These are phyloP conservation scores for Coreoperca whiteheadi DNA, from an alignment of 2,113 vertebrate genomes.

Conservation along the genomic window DNA sequence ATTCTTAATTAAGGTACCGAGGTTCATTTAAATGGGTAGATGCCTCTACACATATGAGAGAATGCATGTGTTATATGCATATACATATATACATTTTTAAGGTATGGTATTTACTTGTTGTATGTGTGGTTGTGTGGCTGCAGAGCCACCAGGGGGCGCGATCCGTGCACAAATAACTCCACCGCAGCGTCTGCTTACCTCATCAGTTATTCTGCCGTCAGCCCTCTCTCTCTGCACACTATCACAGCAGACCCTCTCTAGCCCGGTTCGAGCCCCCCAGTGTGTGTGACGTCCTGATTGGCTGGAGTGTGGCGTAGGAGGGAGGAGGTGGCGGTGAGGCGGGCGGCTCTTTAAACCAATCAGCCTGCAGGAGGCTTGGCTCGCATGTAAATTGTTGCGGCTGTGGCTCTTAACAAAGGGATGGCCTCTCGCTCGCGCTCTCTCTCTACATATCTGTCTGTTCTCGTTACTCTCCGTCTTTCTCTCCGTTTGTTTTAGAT, in stretches of 20 bases:
- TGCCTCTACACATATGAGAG: no score
- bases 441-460: not conserved
- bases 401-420: constrained; percentile 72
- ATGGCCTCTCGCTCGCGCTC: constrained; percentile 51
- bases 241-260: constrained; percentile 23
- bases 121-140: not conserved
- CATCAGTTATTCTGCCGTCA: constrained; percentile 38
- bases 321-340: constrained; percentile 47
- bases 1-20: no score
- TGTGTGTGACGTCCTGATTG: constrained; percentile 60
- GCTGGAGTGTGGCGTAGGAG: constrained; percentile 51
- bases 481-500: not conserved
- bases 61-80: no score
- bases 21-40: no score
- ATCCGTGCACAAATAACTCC: not conserved
- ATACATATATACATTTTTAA: no score
- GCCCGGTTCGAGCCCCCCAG: not conserved
- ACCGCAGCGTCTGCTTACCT: not conserved
- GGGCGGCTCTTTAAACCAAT: constrained; percentile 68
- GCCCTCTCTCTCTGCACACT: constrained; percentile 12
- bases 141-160: constrained; percentile 73
- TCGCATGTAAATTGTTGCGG: constrained; percentile 85
- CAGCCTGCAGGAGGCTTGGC: constrained; percentile 57
- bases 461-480: not conserved
- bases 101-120: no score